These are phyloP conservation scores for Pocillopora verrucosa DNA, from an alignment of 64 coral and sea anemone genomes.

Conservation along the genomic window DNA sequence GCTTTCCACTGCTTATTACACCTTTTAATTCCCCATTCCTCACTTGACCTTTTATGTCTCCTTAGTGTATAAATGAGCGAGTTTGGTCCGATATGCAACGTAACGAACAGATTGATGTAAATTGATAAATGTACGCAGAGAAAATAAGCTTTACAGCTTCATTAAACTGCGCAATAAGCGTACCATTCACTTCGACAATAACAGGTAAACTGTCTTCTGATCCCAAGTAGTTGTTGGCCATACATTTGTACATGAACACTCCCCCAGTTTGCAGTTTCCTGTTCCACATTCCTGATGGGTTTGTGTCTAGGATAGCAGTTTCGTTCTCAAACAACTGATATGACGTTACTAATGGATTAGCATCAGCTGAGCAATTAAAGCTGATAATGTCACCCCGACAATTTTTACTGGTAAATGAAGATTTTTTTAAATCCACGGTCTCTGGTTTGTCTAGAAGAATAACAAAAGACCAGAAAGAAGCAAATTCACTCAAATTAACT, in stretches of 20 bases:
- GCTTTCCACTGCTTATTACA: no score
- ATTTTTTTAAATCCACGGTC: not conserved
- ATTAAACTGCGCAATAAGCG: no score
- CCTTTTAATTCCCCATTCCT: no score
- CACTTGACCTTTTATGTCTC: no score
- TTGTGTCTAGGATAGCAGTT: not conserved
- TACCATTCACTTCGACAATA: not conserved
- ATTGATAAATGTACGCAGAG: no score
- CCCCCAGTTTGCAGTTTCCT: not conserved
- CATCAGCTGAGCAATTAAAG: not conserved
- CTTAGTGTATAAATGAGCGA: no score
- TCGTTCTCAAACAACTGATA: not conserved
- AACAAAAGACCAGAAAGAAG: no score
- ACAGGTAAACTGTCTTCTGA: not conserved
- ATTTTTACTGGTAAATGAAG: no score
- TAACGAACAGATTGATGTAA: no score
- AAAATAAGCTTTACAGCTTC: no score
- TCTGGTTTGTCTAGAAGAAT: not conserved
- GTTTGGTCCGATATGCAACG: no score
- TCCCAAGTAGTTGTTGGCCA: not conserved
- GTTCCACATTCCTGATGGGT: not conserved
- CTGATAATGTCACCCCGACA: not conserved
- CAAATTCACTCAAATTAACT: no score
- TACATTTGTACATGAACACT: not conserved
- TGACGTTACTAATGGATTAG: not conserved